Conservation (phyloP, 2,888 invertebrate species). For the Meteorus colon region DNA sequence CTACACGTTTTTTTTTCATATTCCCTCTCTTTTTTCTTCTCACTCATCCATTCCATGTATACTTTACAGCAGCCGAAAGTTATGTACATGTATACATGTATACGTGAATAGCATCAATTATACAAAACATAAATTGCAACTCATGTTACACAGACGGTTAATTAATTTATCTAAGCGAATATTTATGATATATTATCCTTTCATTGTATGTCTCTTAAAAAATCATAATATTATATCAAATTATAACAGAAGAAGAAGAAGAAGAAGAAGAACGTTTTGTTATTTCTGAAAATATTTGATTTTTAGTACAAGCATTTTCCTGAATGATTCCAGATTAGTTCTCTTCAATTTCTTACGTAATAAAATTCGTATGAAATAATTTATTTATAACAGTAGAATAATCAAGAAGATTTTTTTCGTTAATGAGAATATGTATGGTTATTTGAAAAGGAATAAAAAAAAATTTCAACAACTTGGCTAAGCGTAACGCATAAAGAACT, state of each 20-base stretch:
- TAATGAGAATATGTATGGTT: neutral
- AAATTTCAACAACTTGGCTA: constrained; percentile 25
- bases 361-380: no score
- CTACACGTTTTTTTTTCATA: constrained; percentile 50
- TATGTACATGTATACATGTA: neutral
- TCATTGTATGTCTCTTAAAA: neutral
- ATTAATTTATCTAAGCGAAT: constrained; percentile 35
- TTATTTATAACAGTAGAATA: neutral
- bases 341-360: no score
- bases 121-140: constrained; percentile 39
- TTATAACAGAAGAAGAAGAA: neutral
- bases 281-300: no score
- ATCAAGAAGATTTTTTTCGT: neutral
- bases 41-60: constrained; percentile 30
- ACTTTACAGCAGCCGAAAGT: constrained; percentile 36
- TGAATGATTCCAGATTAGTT: no score
- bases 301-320: no score
- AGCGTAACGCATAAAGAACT: constrained; percentile 48
- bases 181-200: constrained; percentile 5
- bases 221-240: neutral
- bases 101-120: constrained; percentile 40
- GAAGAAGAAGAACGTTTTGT: no score
- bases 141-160: constrained; percentile 24
- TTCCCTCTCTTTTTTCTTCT: constrained; percentile 30
- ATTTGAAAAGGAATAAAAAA: neutral